Percentiles rank a stretch among this genome's conserved stretches.
phyloP scores from a whole-genome alignment of 92 coral and sea anemone genomes.

The Paragorgia papillata region DNA sequence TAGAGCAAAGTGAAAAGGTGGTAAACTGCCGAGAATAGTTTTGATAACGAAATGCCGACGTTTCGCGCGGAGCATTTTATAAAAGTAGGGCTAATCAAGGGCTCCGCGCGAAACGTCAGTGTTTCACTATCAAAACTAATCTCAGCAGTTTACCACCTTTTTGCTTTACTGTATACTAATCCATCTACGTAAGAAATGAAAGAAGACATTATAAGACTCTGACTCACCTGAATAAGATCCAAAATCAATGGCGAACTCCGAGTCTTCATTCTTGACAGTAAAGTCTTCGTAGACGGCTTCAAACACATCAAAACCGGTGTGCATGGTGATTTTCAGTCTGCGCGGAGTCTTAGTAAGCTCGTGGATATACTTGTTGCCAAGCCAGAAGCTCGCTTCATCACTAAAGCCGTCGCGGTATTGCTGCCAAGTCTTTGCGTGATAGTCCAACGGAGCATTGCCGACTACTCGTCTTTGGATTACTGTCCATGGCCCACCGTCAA shows the following conservation, averaged over 20 bases:
- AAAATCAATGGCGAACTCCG: slow-evolving; percentile 20
- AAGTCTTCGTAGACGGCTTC: slow-evolving; percentile 22
- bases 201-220: background rate
- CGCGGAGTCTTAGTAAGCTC: slow-evolving; percentile 21
- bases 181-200: background rate
- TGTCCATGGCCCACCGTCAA: slow-evolving; percentile 59
- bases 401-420: slow-evolving; percentile 56
- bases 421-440: slow-evolving; percentile 38
- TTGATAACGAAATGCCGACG: too few relatives aligned
- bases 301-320: background rate
- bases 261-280: slow-evolving; percentile 17
- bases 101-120: too few relatives aligned
- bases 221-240: slow-evolving; percentile 18
- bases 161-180: too few relatives aligned
- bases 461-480: slow-evolving; percentile 54
- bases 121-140: too few relatives aligned
- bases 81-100: too few relatives aligned
- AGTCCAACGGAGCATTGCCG: background rate
- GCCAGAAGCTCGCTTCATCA: slow-evolving; percentile 44
- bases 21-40: too few relatives aligned
- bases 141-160: too few relatives aligned
- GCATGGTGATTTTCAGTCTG: slow-evolving; percentile 1
- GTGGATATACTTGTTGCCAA: slow-evolving; percentile 50
- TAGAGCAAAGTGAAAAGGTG: too few relatives aligned
- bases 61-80: too few relatives aligned